phyloP scores from a whole-genome alignment of 2,888 invertebrate species.

The Drosophila aldrichi region DNA sequence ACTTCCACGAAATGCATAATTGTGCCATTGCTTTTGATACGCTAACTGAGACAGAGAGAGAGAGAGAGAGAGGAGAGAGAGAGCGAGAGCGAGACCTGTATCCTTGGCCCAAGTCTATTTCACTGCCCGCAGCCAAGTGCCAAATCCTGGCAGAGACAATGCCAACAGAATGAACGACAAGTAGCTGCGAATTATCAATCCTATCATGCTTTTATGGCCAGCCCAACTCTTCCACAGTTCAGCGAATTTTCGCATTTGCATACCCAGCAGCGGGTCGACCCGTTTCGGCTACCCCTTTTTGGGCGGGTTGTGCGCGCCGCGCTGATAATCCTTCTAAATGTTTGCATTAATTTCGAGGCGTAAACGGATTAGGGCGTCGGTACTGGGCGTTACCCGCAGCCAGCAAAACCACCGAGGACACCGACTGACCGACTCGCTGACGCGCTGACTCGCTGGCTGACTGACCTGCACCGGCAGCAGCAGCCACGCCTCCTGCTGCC shows the following conservation, averaged over 20 bases:
- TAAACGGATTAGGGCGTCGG: slow-evolving; percentile 76
- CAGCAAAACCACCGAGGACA: slow-evolving; percentile 63
- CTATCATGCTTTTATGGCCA: slow-evolving; percentile 79
- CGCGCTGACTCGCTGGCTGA: slow-evolving; percentile 2
- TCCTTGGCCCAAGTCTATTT: neutral
- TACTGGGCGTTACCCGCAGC: slow-evolving; percentile 71
- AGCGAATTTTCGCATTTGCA: slow-evolving; percentile 23
- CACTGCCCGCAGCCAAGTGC: slow-evolving; percentile 72
- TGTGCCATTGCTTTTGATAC: slow-evolving; percentile 65
- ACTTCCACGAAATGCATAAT: slow-evolving; percentile 75
- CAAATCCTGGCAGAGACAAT: slow-evolving; percentile 64
- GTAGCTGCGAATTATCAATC: slow-evolving; percentile 80
- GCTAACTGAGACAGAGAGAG: slow-evolving; percentile 9
- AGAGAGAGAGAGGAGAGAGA: neutral
- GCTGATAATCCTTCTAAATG: slow-evolving; percentile 81
- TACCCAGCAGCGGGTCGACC: slow-evolving; percentile 5
- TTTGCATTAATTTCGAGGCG: slow-evolving; percentile 77
- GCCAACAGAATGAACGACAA: slow-evolving; percentile 73
- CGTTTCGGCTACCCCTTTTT: slow-evolving; percentile 48
- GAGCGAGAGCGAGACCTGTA: neutral
- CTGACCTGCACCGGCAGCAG: slow-evolving; percentile 41
- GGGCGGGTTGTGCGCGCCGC: slow-evolving; percentile 24
- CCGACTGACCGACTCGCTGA: slow-evolving; percentile 22
- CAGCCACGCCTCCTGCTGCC: slow-evolving; percentile 19
- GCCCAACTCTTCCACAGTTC: slow-evolving; percentile 42